Evolutionary conservation across 1,140 invertebrate species (phyloP).

Genomic region (Neomicropteryx cornuta): DNA sequence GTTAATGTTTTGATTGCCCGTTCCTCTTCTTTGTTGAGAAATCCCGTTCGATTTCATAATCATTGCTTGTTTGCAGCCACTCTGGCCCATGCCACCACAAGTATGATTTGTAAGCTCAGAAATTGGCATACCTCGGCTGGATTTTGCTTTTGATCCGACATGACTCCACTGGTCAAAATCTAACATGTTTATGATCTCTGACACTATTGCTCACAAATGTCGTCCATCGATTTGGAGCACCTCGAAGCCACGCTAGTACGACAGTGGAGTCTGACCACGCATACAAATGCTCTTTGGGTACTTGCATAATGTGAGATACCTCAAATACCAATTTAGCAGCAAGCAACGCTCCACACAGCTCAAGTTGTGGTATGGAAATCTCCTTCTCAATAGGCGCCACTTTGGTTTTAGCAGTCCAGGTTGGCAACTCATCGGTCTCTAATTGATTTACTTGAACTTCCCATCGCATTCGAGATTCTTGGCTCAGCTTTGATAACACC

Average conservation of each 20-base stretch:
- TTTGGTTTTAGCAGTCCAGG: slow-evolving; percentile 7
- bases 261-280: slow-evolving; percentile 31
- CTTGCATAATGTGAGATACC: slow-evolving; percentile 12
- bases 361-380: slow-evolving; percentile 16
- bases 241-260: slow-evolving; percentile 24
- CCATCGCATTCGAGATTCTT: too few species aligned
- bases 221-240: slow-evolving; percentile 17
- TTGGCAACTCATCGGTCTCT: too few species aligned
- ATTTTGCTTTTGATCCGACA: slow-evolving; percentile 19
- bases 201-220: slow-evolving; percentile 28
- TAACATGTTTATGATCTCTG: slow-evolving; percentile 19
- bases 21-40: too few species aligned
- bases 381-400: slow-evolving; percentile 5
- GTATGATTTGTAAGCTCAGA: too few species aligned
- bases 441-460: too few species aligned
- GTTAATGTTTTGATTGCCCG: too few species aligned
- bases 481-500: too few species aligned
- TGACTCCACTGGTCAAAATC: slow-evolving; percentile 24
- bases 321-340: slow-evolving; percentile 12
- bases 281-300: slow-evolving; percentile 15
- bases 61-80: too few species aligned
- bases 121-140: too few species aligned
- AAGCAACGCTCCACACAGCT: slow-evolving; percentile 22
- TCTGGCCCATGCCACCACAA: too few species aligned
- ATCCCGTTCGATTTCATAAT: too few species aligned